Evolutionary conservation across 1,140 invertebrate species (phyloP).

Genomic region (Drosophila tristis): DNA sequence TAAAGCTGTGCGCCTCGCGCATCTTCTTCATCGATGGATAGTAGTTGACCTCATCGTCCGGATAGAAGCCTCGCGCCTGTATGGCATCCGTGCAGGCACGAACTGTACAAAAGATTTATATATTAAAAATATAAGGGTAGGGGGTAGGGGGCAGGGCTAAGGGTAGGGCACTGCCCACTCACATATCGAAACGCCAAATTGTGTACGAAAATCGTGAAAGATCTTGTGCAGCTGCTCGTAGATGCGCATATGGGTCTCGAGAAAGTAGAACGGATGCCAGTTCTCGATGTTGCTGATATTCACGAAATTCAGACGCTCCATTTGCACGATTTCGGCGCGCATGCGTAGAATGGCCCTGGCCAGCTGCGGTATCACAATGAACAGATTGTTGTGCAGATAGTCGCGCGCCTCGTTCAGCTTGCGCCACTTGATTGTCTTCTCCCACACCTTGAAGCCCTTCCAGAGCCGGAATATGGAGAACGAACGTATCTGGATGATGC

Average conservation of each 20-base stretch:
- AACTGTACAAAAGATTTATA: conserved; percentile 54
- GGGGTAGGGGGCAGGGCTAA: too few species aligned
- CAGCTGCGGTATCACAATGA: conserved; percentile 89
- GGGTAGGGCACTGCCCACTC: conserved; percentile 6
- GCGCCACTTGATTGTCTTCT: conserved; percentile 89
- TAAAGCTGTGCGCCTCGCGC: conserved; percentile 90
- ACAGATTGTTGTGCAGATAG: conserved; percentile 88
- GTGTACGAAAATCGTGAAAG: conserved; percentile 66
- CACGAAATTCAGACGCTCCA: conserved; percentile 87
- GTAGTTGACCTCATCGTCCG: conserved; percentile 87
- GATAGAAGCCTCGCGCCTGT: conserved; percentile 89
- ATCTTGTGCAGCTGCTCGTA: conserved; percentile 65
- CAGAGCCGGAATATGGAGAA: conserved; percentile 90
- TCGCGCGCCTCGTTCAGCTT: conserved; percentile 87
- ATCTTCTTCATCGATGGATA: conserved; percentile 85
- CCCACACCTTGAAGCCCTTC: conserved; percentile 93
- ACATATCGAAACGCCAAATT: conserved; percentile 63
- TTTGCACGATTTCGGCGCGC: conserved; percentile 88
- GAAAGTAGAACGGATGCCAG: conserved; percentile 88
- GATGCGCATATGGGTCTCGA: conserved; percentile 87
- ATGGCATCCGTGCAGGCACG: conserved; percentile 90
- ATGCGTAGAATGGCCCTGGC: conserved; percentile 89
- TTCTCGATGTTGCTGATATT: conserved; percentile 86
- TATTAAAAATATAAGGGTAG: not conserved
- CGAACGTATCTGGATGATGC: conserved; percentile 88